Percentiles rank a stretch among this genome's conserved stretches.
Conservation (phyloP, 2,113 vertebrate species). For the Colossoma macropomum region DNA sequence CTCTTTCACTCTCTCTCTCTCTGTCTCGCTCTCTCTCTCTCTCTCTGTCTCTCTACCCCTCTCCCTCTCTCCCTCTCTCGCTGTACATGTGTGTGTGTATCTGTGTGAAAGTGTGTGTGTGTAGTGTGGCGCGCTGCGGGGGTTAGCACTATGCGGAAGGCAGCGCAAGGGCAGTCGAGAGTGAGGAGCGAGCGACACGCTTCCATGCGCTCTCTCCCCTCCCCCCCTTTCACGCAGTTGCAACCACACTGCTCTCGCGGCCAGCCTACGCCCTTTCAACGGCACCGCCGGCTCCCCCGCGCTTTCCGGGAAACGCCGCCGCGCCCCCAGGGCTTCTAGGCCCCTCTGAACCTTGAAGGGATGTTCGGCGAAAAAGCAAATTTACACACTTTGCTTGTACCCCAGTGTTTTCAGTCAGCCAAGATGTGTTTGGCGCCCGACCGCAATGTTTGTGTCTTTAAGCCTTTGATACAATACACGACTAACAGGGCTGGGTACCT, state of each 20-base stretch:
- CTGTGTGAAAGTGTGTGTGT: neutral
- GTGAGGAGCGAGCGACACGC: neutral
- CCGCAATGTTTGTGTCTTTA: neutral
- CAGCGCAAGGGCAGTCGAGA: conserved; percentile 5
- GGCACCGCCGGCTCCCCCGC: neutral
- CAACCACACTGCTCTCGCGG: conserved; percentile 10
- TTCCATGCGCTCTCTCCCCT: neutral
- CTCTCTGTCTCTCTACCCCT: no score
- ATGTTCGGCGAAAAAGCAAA: neutral
- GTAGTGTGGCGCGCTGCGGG: neutral
- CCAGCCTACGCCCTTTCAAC: conserved; percentile 36
- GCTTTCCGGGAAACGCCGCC: neutral
- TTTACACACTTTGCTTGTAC: neutral
- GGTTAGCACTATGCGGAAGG: neutral
- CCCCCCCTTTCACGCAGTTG: conserved; percentile 12
- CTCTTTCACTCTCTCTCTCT: no score
- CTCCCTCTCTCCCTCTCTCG: no score
- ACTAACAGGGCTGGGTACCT: no score
- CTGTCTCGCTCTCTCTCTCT: no score
- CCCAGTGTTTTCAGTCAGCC: neutral
- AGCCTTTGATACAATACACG: no score
- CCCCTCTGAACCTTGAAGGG: neutral
- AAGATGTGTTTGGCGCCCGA: neutral
- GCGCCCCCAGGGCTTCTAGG: neutral
- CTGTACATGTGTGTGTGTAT: neutral